Percentiles rank a stretch among this genome's conserved stretches.
phyloP scores from a whole-genome alignment of 2,888 invertebrate genomes.

The Lydus trimaculatus region DNA sequence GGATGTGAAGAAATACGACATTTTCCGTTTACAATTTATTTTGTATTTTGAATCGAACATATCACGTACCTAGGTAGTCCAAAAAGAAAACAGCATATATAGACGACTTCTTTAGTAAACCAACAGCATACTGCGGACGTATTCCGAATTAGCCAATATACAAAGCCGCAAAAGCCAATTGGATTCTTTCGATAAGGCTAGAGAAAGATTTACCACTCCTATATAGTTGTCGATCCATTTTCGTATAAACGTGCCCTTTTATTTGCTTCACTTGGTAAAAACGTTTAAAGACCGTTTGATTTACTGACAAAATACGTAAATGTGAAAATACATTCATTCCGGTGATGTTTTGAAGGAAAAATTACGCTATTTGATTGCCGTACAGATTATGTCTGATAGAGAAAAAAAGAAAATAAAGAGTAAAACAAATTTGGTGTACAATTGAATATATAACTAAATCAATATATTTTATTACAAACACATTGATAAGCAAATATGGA shows the following conservation, averaged over 20 bases:
- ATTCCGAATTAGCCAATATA: slow-evolving; percentile 57
- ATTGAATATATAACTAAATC: not conserved
- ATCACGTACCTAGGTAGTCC: slow-evolving; percentile 31
- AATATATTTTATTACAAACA: too few species aligned
- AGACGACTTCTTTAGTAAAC: slow-evolving; percentile 44
- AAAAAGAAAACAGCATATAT: slow-evolving; percentile 36
- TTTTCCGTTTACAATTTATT: not conserved
- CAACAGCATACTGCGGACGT: slow-evolving; percentile 44
- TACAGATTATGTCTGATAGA: slow-evolving; percentile 10
- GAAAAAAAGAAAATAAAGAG: slow-evolving; percentile 7
- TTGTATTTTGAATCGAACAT: slow-evolving; percentile 24
- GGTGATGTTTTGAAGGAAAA: slow-evolving; percentile 30
- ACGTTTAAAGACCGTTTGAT: slow-evolving; percentile 52
- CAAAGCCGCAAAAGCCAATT: slow-evolving; percentile 57
- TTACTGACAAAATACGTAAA: slow-evolving; percentile 54
- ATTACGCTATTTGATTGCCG: slow-evolving; percentile 16
- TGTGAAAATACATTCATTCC: slow-evolving; percentile 49
- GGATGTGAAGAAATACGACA: too few species aligned
- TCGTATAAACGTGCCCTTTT: slow-evolving; percentile 53
- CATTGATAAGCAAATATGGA: not conserved
- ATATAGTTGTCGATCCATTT: slow-evolving; percentile 46
- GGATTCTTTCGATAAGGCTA: slow-evolving; percentile 56
- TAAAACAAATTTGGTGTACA: not conserved
- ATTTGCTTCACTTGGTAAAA: slow-evolving; percentile 50
- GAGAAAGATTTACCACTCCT: slow-evolving; percentile 52